Percentiles rank a stretch among this genome's conserved stretches.
Evolutionary conservation across 2,113 vertebrate species (phyloP).

Genomic region (Fukomys damarensis): DNA sequence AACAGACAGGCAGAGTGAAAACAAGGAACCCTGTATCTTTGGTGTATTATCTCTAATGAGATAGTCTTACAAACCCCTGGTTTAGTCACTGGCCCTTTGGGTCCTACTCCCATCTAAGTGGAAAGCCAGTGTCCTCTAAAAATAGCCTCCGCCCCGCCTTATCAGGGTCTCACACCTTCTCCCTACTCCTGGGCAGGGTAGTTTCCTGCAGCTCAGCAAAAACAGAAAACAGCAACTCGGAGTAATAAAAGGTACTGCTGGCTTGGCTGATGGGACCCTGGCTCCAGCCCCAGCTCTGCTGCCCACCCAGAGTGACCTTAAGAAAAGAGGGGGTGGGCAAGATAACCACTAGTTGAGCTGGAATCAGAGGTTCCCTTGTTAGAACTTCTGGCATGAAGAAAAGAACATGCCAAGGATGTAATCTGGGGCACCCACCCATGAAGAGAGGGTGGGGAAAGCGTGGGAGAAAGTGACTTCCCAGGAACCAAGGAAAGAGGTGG

Average conservation of each 20-base stretch:
- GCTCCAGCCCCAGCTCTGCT: not conserved
- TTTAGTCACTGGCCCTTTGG: not conserved
- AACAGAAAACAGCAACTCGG: not conserved
- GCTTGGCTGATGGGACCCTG: not conserved
- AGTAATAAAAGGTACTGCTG: not conserved
- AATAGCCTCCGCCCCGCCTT: conserved; percentile 72
- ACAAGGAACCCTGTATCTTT: not conserved
- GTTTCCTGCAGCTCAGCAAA: not conserved
- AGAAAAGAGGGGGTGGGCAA: not conserved
- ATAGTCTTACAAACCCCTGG: not conserved
- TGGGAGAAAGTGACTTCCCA: not conserved
- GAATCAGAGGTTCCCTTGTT: not conserved
- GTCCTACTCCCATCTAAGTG: conserved; percentile 28
- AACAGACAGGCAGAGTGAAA: not conserved
- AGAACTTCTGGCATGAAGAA: not conserved
- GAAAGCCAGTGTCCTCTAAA: conserved; percentile 69
- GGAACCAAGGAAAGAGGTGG: not conserved
- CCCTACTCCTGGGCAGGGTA: conserved; percentile 6
- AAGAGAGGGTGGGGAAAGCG: not conserved
- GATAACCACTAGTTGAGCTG: not conserved
- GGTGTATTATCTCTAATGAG: not conserved
- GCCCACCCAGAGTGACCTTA: conserved; percentile 10
- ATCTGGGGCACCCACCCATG: not conserved
- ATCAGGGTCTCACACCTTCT: conserved; percentile 76
- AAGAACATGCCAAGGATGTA: not conserved